A percentile compares a stretch with the other conserved stretches of the same genome.
These are phyloP conservation scores for Hirtodrosophila alboralis DNA, from an alignment of 2,888 invertebrate species.

Conservation along the genomic window DNA sequence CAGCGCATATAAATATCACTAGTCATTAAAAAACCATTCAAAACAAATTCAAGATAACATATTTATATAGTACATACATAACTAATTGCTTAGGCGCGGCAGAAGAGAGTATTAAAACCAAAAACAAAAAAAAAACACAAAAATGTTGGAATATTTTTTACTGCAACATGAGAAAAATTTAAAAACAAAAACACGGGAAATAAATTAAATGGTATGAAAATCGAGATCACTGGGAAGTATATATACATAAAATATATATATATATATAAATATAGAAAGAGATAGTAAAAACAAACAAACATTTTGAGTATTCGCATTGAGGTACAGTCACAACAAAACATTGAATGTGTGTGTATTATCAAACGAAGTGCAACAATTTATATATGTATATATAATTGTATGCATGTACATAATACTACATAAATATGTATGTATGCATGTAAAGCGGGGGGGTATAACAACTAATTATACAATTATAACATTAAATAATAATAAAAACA, in stretches of 20 bases:
- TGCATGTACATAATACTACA: too few relatives aligned
- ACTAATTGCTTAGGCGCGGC: constrained; percentile 10
- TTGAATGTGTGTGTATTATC: constrained; percentile 17
- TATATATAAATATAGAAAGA: constrained; percentile 3
- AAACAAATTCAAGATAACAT: constrained; percentile 9
- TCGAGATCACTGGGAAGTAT: constrained; percentile 4
- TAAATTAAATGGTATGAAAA: constrained; percentile 5
- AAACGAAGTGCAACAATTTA: constrained; percentile 27
- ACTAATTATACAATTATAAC: constrained; percentile 60
- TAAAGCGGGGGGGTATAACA: constrained; percentile 20
- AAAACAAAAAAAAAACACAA: constrained; percentile 16
- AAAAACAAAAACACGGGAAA: constrained; percentile 13
- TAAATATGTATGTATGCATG: constrained; percentile 12
- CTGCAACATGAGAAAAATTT: constrained; percentile 16
- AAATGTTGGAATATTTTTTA: constrained; percentile 49
- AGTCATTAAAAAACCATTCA: constrained; percentile 51
- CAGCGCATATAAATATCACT: constrained; percentile 52
- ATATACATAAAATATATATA: constrained; percentile 3
- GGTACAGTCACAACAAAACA: constrained; percentile 30
- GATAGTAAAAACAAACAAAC: constrained; percentile 11
- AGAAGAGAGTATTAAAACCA: constrained; percentile 6
- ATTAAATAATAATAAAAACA: constrained; percentile 36
- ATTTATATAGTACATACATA: constrained; percentile 5
- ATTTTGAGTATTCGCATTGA: constrained; percentile 28
- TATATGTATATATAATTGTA: constrained; percentile 8